Evolutionary conservation across 2,113 vertebrate species (phyloP).

Genomic region (Varanus komodoensis): DNA sequence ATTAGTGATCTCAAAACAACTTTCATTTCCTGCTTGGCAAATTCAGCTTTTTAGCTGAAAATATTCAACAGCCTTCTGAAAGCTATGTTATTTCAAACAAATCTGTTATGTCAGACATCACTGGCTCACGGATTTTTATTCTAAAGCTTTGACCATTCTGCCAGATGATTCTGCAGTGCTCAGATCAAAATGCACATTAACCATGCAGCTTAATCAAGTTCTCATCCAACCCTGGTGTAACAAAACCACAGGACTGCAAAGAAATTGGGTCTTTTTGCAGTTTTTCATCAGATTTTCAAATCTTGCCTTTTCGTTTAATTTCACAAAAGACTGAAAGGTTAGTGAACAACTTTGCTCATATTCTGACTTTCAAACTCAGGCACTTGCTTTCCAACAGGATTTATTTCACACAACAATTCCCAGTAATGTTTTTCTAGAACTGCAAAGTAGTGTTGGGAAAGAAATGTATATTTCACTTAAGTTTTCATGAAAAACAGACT

Average conservation of each 20-base stretch:
- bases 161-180: constrained; percentile 45
- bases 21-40: neutral
- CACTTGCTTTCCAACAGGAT: neutral
- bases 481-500: constrained; percentile 15
- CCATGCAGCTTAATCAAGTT: constrained; percentile 58
- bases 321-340: constrained; percentile 45
- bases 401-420: neutral
- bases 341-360: constrained; percentile 15
- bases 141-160: constrained; percentile 24
- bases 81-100: constrained; percentile 17
- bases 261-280: constrained; percentile 46
- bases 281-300: constrained; percentile 59
- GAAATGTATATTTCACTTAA: neutral
- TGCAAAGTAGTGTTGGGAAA: constrained; percentile 13
- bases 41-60: neutral
- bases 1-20: constrained; percentile 12
- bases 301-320: constrained; percentile 43
- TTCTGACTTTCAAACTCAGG: neutral
- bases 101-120: constrained; percentile 9
- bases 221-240: constrained; percentile 64
- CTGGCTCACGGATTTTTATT: constrained; percentile 22
- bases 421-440: neutral
- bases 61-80: neutral
- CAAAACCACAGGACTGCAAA: constrained; percentile 51
- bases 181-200: constrained; percentile 54